Evolutionary conservation across 2,113 vertebrate genomes (phyloP).

Genomic region (Hymenochirus boettgeri): DNA sequence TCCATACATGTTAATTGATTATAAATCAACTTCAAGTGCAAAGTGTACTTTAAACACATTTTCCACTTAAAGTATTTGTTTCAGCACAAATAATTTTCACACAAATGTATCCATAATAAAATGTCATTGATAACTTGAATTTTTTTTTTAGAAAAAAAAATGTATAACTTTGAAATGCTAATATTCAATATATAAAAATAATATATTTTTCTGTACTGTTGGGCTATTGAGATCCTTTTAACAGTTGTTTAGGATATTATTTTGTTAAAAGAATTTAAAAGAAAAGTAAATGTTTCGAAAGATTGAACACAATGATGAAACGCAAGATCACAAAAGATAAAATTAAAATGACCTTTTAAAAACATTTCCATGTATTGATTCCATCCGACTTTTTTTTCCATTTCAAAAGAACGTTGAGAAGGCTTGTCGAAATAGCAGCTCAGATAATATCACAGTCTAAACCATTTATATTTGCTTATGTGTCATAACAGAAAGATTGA

Average conservation of each 20-base stretch:
- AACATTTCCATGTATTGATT: constrained; percentile 70
- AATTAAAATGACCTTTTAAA: constrained; percentile 70
- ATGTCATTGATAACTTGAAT: no score
- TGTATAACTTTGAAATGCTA: no score
- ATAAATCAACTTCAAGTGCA: no score
- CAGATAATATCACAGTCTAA: constrained; percentile 71
- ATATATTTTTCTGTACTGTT: no score
- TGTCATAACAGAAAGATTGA: constrained; percentile 86
- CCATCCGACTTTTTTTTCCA: constrained; percentile 60
- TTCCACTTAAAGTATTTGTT: no score
- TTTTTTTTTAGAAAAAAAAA: no score
- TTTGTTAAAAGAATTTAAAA: not conserved
- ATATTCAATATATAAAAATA: no score
- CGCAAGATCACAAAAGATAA: constrained; percentile 45
- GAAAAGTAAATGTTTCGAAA: constrained; percentile 13
- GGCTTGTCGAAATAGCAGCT: constrained; percentile 67
- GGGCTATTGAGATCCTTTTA: no score
- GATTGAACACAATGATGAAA: constrained; percentile 29
- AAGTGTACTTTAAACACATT: no score
- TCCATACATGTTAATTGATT: no score
- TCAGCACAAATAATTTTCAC: no score
- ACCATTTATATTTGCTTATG: constrained; percentile 73
- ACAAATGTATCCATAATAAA: no score
- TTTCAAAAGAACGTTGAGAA: constrained; percentile 53
- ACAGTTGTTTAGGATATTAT: constrained; percentile 3